Conservation (phyloP, 2,113 vertebrate species). For the Lepus timidus region DNA sequence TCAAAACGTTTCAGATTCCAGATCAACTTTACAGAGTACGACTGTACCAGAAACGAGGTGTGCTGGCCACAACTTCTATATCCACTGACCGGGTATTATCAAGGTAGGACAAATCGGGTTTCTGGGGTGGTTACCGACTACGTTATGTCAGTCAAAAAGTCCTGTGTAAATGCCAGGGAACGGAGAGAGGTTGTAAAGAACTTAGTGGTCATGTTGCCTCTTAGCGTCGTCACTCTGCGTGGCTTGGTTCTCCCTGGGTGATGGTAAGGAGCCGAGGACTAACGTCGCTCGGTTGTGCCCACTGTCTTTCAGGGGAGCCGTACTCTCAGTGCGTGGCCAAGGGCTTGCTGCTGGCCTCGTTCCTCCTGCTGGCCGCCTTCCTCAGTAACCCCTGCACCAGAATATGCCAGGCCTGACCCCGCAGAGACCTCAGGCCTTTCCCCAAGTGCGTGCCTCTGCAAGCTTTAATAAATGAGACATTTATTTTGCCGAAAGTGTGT, state of each 20-base stretch:
- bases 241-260: neutral
- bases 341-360: slow-evolving; percentile 90
- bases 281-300: neutral
- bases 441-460: accelerated
- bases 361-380: slow-evolving; percentile 88
- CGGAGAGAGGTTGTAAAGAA: neutral
- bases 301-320: slow-evolving; percentile 90
- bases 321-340: slow-evolving; percentile 92
- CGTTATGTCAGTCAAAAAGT: neutral
- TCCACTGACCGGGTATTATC: slow-evolving; percentile 93
- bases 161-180: neutral
- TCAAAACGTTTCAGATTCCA: slow-evolving; percentile 89
- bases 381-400: slow-evolving; percentile 90
- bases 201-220: neutral
- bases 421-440: accelerated
- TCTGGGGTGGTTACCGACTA: neutral
- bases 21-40: slow-evolving; percentile 96
- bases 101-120: slow-evolving; percentile 87
- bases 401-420: slow-evolving; percentile 85
- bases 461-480: slow-evolving; percentile 50
- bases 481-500: slow-evolving; percentile 45
- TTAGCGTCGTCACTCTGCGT: neutral
- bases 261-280: neutral
- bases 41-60: slow-evolving; percentile 95
- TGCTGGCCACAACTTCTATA: slow-evolving; percentile 97